Evolutionary conservation across 2,113 vertebrate genomes (phyloP).

Genomic region (Shinisaurus crocodilurus): DNA sequence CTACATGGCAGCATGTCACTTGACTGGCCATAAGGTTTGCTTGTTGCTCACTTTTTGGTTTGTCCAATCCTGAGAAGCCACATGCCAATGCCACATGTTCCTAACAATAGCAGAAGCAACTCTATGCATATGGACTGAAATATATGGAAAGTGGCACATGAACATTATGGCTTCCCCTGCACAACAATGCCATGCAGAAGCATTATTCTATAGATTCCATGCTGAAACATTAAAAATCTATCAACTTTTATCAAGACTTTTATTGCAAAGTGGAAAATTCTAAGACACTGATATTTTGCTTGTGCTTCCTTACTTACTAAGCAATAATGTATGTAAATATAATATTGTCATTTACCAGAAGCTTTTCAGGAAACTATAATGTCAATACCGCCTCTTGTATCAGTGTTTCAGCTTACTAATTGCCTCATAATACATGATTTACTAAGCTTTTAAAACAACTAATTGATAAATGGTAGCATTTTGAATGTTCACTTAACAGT

Average conservation of each 20-base stretch:
- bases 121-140: not conserved
- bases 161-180: not conserved
- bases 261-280: constrained; percentile 12
- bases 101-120: not conserved
- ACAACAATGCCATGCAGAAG: not conserved
- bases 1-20: too few relatives aligned
- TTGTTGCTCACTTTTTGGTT: not conserved
- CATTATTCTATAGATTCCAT: not conserved
- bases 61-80: not conserved
- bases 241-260: not conserved
- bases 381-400: constrained; percentile 11
- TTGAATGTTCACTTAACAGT: constrained; percentile 24
- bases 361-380: constrained; percentile 43
- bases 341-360: constrained; percentile 45
- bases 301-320: constrained; percentile 11
- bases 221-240: not conserved
- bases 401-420: constrained; percentile 46
- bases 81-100: not conserved
- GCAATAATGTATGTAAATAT: constrained; percentile 12
- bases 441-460: constrained; percentile 31
- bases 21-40: not conserved
- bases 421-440: constrained; percentile 50
- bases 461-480: constrained; percentile 27
- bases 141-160: not conserved
- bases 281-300: constrained; percentile 29